Percentiles rank a stretch among this genome's conserved stretches.
Conservation (phyloP, 2,797 vertebrate genomes). For the Lithobates sylvaticus region DNA sequence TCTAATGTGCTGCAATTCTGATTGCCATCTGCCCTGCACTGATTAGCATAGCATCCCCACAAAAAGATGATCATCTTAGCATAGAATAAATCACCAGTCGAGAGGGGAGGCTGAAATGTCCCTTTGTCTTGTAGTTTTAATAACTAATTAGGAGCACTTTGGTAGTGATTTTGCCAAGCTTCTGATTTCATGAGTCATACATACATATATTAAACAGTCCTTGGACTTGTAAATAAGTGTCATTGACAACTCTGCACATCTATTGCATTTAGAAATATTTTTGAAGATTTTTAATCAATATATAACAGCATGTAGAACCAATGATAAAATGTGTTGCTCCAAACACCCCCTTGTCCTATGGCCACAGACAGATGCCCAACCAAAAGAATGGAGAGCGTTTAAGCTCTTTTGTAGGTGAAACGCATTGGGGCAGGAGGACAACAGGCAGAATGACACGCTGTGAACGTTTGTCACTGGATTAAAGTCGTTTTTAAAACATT, state of each 20-base stretch:
- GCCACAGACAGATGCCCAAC: too few species aligned
- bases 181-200: slow-evolving; percentile 29
- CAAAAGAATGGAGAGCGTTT: too few species aligned
- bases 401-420: too few species aligned
- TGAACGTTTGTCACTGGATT: too few species aligned
- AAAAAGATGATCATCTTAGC: slow-evolving; percentile 51
- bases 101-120: slow-evolving; percentile 35
- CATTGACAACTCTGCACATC: background rate
- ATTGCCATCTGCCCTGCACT: slow-evolving; percentile 58
- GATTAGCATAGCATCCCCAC: slow-evolving; percentile 49
- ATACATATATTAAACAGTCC: slow-evolving; percentile 19
- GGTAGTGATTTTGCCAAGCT: background rate
- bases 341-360: too few species aligned
- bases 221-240: background rate
- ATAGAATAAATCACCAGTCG: slow-evolving; percentile 48
- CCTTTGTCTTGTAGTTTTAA: slow-evolving; percentile 50
- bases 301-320: too few species aligned
- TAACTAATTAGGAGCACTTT: slow-evolving; percentile 44
- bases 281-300: too few species aligned
- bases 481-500: too few species aligned
- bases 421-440: too few species aligned
- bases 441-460: too few species aligned
- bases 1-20: slow-evolving; percentile 52
- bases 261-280: background rate
- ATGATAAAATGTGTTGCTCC: too few species aligned